phyloP scores from a whole-genome alignment of 1,140 invertebrate species.

The Panulirus ornatus region DNA sequence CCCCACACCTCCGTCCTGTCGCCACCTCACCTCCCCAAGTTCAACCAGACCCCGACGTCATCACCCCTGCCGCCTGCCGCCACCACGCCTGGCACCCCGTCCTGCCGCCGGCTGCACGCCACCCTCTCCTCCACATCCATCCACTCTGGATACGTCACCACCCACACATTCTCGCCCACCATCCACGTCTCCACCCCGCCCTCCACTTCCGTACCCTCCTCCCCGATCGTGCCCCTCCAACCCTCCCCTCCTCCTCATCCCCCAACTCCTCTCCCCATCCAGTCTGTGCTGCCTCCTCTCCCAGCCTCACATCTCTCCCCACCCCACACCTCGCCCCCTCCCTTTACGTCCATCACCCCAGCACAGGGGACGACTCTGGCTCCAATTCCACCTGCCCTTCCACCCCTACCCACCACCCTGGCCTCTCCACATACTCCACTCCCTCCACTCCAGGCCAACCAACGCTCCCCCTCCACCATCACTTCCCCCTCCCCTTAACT shows the following conservation, averaged over 20 bases:
- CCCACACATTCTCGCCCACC: background rate
- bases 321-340: background rate
- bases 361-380: background rate
- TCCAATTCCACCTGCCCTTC: background rate
- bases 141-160: background rate
- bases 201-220: background rate
- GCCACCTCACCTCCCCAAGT: background rate
- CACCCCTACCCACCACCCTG: background rate
- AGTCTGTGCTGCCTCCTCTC: constrained; percentile 25
- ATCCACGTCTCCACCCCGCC: background rate
- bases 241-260: background rate
- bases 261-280: background rate
- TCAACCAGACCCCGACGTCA: background rate
- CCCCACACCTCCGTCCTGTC: background rate
- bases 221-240: constrained; percentile 5
- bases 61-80: background rate
- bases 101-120: background rate
- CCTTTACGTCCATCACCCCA: background rate
- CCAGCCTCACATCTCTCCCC: background rate
- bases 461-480: background rate
- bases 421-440: background rate
- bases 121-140: constrained; percentile 25
- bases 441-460: constrained; percentile 1
- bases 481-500: background rate
- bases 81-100: background rate